Evolutionary conservation across 2,888 invertebrate genomes (phyloP), one percentile per base, ranked within the genome.

Genomic region (Frankliniella intonsa): DNA sequence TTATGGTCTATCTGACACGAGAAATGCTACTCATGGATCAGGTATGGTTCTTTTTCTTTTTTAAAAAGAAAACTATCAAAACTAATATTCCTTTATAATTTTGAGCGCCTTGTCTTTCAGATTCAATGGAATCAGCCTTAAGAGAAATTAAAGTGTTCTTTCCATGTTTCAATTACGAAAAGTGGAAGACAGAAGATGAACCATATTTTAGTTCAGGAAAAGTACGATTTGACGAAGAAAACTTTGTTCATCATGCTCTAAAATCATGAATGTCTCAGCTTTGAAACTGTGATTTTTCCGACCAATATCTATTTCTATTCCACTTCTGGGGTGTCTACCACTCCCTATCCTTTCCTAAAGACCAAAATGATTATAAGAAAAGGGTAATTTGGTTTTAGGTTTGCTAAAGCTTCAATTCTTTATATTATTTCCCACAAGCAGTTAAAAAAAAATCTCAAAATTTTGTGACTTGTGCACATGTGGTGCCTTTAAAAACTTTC

Each of bases 21-120:
- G 98, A 85, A 98, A 98, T 90, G 96, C 95, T 2, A 93, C 94
- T 14, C 98, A 98, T 89, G 98, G 98, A 22, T 97, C 98, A 87
- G 97, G 96, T 93, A 90, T 83, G 82, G 83, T 81, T 50, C 25
- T 81, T 79, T 76, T 49, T 79, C 69, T 81, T 55, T 17, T n/a
- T n/a, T n/a, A n/a, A n/a, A n/a, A n/a, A 38, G 62, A 38, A 38
- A 38, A 38, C 38, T 5, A 38, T 38, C 5, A 38, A 38, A 14
- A 19, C 55, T 55, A 55, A 55, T 5, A 19, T 55, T 55, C 3
- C 17, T 19, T 11, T 14, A 14, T 55, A 19, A 19, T 55, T 55
- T 5, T 10, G 7, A 14, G 17, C 55, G 80, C 25, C 81, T 62
- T 79, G 82, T 81, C 80, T 90, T 90, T 84, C 89, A 94, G 96